Conservation (phyloP, 2,797 vertebrate genomes). For the Ctenochaetus hawaiiensis region DNA sequence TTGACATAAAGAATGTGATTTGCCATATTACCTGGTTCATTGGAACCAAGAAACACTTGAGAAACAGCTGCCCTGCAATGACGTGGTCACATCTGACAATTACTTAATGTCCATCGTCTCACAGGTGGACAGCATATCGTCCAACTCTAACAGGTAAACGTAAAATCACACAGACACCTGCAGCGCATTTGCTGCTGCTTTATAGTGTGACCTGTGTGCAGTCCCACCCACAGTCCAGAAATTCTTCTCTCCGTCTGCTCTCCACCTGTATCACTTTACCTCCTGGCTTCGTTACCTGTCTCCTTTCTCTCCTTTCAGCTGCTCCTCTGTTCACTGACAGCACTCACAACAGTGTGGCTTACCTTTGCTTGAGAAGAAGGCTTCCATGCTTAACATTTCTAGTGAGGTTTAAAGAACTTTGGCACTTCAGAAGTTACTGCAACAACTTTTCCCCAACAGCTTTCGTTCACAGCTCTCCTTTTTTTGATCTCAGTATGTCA, state of each 20-base stretch:
- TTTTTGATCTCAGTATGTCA: slow-evolving; percentile 50
- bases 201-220: slow-evolving; percentile 35
- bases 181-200: slow-evolving; percentile 40
- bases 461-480: slow-evolving; percentile 24
- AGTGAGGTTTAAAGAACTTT: slow-evolving; percentile 55
- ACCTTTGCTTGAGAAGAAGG: slow-evolving; percentile 85
- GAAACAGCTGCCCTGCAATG: neutral
- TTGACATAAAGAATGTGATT: neutral
- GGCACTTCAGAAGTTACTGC: slow-evolving; percentile 40
- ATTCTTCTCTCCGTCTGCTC: slow-evolving; percentile 37
- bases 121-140: neutral
- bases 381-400: slow-evolving; percentile 75
- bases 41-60: neutral
- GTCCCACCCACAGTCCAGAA: slow-evolving; percentile 52
- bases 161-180: slow-evolving; percentile 43
- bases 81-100: neutral
- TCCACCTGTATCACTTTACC: slow-evolving; percentile 75
- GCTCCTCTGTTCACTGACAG: slow-evolving; percentile 5
- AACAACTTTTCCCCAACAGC: neutral
- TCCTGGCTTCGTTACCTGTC: slow-evolving; percentile 43
- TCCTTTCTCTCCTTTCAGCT: slow-evolving; percentile 50
- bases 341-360: slow-evolving; percentile 57
- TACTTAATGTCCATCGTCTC: neutral
- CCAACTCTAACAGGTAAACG: neutral
- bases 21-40: neutral